Conservation (phyloP, 2,797 vertebrate species). For the Carduelis carduelis region DNA sequence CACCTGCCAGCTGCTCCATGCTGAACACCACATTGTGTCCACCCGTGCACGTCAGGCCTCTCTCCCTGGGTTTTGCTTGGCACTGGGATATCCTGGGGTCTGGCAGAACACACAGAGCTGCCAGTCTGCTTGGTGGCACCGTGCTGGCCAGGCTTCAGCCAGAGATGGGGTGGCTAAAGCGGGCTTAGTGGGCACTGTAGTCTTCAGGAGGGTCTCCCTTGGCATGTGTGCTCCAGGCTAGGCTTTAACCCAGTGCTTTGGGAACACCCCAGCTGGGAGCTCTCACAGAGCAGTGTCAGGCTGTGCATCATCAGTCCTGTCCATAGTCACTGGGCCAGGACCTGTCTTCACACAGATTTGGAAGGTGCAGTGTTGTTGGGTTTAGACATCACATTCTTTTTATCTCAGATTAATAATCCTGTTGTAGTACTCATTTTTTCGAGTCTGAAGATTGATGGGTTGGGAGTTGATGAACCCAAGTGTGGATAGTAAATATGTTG, state of each 20-base stretch:
- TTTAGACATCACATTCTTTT: neutral
- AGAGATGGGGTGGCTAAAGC: neutral
- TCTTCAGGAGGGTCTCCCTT: neutral
- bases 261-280: neutral
- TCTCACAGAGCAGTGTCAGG: neutral
- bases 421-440: neutral
- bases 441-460: neutral
- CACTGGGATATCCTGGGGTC: neutral
- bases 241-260: neutral
- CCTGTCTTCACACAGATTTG: neutral
- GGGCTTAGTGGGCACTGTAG: accelerated
- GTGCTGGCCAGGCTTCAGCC: neutral
- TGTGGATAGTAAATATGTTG: constrained; percentile 42
- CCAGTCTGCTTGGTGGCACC: neutral
- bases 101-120: neutral
- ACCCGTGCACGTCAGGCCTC: neutral
- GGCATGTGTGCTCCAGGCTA: neutral
- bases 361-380: neutral
- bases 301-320: neutral
- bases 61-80: neutral
- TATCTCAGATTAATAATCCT: constrained; percentile 12
- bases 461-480: constrained; percentile 47
- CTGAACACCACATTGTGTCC: neutral
- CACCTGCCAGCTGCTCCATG: neutral
- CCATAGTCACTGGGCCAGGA: neutral